A percentile compares a stretch with the other conserved stretches of the same genome.
Evolutionary conservation across 2,113 vertebrate species (phyloP).

Genomic region (Chaenocephalus aceratus): DNA sequence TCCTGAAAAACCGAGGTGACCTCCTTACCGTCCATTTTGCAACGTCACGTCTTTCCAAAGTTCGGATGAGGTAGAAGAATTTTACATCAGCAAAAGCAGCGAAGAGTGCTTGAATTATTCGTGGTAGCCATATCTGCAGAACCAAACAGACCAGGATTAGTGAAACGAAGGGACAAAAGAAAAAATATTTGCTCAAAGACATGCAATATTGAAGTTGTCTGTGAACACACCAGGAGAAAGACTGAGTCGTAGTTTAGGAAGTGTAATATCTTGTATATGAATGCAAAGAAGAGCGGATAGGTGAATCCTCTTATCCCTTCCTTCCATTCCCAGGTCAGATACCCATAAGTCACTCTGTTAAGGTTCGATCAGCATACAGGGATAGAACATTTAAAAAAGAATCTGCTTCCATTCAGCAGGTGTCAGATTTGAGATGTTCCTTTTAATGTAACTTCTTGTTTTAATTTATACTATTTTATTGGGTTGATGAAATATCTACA

Average conservation of each 20-base stretch:
- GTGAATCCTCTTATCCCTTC: conserved; percentile 88
- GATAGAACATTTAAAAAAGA: too few species aligned
- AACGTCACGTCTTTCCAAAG: conserved; percentile 83
- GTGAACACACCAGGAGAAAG: conserved; percentile 87
- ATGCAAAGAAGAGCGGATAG: conserved; percentile 92
- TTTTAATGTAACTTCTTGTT: neutral
- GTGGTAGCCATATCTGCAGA: conserved; percentile 91
- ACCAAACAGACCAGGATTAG: conserved; percentile 3
- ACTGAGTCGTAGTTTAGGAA: conserved; percentile 86
- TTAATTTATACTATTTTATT: too few species aligned
- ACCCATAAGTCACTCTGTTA: conserved; percentile 86
- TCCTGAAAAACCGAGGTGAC: neutral
- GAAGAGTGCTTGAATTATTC: conserved; percentile 89
- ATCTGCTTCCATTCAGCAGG: neutral
- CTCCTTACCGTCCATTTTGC: conserved; percentile 90
- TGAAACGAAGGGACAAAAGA: neutral
- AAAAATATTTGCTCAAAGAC: neutral
- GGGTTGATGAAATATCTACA: too few species aligned
- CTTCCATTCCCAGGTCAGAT: conserved; percentile 97
- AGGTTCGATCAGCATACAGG: conserved; percentile 46
- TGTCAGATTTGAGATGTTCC: neutral
- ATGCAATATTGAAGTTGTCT: neutral
- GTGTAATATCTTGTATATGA: conserved; percentile 89
- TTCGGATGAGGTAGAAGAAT: conserved; percentile 87
- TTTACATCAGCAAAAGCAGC: conserved; percentile 90